Conservation (phyloP, 1,140 invertebrate species). For the Phocides pigmalion region DNA sequence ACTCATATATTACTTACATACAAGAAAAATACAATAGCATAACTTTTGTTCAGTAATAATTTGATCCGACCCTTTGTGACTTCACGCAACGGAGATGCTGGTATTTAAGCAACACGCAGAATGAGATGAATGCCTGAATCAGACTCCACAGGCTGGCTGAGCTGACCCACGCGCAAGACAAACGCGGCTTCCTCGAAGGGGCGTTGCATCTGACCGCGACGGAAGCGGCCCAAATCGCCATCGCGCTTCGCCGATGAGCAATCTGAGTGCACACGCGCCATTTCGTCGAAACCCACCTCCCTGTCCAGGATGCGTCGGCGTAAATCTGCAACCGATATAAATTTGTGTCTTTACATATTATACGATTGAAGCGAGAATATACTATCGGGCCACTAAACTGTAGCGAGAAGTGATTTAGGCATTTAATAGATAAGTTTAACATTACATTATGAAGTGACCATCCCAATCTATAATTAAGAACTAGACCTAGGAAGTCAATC, state of each 20-base stretch:
- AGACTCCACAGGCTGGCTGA: constrained; percentile 94
- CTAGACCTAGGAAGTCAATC: too few species aligned
- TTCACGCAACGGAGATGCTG: neutral
- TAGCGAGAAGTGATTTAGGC: too few species aligned
- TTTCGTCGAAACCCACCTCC: constrained; percentile 91
- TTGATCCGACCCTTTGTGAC: too few species aligned
- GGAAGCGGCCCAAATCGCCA: constrained; percentile 96
- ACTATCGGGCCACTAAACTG: too few species aligned
- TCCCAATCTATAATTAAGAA: too few species aligned
- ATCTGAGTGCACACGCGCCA: constrained; percentile 95
- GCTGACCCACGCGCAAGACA: constrained; percentile 93
- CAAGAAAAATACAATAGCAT: too few species aligned
- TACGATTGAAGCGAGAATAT: too few species aligned
- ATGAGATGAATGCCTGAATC: constrained; percentile 98
- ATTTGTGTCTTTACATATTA: too few species aligned
- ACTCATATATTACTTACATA: too few species aligned
- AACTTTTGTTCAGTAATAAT: too few species aligned
- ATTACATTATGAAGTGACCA: too few species aligned
- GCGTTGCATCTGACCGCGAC: constrained; percentile 95
- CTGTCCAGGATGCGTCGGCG: constrained; percentile 91
- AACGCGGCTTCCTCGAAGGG: constrained; percentile 98
- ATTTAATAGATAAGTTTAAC: too few species aligned
- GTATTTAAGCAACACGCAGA: constrained; percentile 92
- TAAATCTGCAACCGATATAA: constrained; percentile 85
- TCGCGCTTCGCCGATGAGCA: constrained; percentile 97